Percentiles rank a stretch among this genome's conserved stretches.
Conservation (phyloP, 2,113 vertebrate species). For the Lepus americanus region DNA sequence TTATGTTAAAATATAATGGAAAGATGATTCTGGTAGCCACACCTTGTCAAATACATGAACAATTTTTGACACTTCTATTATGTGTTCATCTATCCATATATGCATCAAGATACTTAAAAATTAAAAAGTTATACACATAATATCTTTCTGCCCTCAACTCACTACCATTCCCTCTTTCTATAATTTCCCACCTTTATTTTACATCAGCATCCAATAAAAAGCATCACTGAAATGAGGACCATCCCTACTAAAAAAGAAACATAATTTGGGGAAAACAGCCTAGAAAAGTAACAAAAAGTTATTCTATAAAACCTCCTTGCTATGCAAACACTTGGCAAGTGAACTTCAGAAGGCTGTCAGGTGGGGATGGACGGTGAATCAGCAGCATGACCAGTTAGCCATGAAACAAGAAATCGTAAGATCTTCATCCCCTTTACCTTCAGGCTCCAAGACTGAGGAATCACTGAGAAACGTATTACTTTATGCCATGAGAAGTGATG, state of each 20-base stretch:
- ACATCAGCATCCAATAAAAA: neutral
- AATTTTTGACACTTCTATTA: constrained; percentile 78
- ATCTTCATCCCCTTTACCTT: neutral
- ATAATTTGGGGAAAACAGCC: neutral
- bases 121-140: neutral
- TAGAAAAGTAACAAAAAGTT: constrained; percentile 37
- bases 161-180: neutral
- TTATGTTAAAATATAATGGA: constrained; percentile 84
- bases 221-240: neutral
- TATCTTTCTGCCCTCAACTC: constrained; percentile 36
- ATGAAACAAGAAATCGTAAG: neutral
- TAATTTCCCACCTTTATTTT: constrained; percentile 30
- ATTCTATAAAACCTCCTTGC: neutral
- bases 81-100: constrained; percentile 67
- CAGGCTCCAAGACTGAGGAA: neutral
- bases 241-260: neutral
- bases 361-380: neutral
- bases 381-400: neutral
- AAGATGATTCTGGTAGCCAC: constrained; percentile 77
- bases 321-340: neutral
- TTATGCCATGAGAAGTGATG: constrained; percentile 23
- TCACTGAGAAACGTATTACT: neutral
- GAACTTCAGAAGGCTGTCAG: neutral
- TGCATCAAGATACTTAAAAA: constrained; percentile 71
- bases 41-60: constrained; percentile 85